These are phyloP conservation scores for Pangasianodon hypophthalmus DNA, from an alignment of 2,113 vertebrate species.

Conservation along the genomic window DNA sequence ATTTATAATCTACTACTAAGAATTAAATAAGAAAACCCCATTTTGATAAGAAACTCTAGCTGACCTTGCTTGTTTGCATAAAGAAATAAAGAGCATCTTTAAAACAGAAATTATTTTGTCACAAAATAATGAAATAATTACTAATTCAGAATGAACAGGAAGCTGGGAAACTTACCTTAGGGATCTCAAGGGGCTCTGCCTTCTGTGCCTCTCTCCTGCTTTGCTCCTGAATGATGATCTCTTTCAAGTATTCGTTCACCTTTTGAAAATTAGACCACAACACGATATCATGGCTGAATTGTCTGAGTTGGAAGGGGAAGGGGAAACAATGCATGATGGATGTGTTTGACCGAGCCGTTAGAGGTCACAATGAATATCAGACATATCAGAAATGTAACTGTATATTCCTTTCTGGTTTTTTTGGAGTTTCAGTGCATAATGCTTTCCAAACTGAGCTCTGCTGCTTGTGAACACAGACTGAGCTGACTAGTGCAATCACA, in stretches of 20 bases:
- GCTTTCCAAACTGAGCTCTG: too few relatives aligned
- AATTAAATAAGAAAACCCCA: neutral
- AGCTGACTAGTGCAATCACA: too few relatives aligned
- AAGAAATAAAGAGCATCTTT: neutral
- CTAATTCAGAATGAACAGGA: neutral
- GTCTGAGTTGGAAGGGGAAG: neutral
- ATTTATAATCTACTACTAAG: neutral
- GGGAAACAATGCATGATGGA: neutral
- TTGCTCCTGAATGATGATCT: constrained; percentile 87
- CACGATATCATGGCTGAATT: neutral
- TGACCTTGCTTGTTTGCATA: neutral
- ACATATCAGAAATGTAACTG: neutral
- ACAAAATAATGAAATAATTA: neutral
- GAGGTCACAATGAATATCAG: neutral
- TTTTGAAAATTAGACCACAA: constrained; percentile 56
- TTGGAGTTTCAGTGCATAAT: too few relatives aligned
- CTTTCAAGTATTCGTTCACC: constrained; percentile 95
- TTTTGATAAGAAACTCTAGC: neutral
- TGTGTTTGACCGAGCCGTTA: neutral
- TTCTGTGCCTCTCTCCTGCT: constrained; percentile 81
- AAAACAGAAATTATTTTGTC: neutral
- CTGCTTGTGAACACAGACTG: too few relatives aligned
- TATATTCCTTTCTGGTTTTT: too few relatives aligned
- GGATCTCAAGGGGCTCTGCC: constrained; percentile 81
- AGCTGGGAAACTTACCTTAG: constrained; percentile 78